Evolutionary conservation across 1,140 invertebrate genomes (phyloP), one percentile per base, ranked within the genome.

Genomic region (Ceratitis capitata): DNA sequence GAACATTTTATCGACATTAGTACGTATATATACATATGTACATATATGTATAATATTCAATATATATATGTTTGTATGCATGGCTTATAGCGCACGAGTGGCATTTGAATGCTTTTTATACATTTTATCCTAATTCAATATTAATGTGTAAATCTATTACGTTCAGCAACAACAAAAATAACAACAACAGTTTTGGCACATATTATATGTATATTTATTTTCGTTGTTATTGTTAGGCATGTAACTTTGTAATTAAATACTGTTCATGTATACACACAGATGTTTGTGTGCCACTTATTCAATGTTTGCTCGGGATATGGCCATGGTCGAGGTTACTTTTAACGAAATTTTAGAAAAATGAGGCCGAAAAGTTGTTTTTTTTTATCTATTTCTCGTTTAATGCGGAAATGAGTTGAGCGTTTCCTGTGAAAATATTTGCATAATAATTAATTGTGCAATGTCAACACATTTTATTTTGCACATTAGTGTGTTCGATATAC

Each of bases 361-460:
- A 32, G 26, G n/a, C 23, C 29, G 7, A n/a, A 35, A 12, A 23
- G n/a, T n/a, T n/a, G n/a, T n/a, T n/a, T n/a, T n/a, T n/a, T n/a
- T n/a, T n/a, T 51, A 51, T n/a, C 42, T 26, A 45, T 49, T 14
- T 58, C 49, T 58, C 16, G 61, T 29, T 61, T 53, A n/a, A 49
- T 45, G 23, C 35, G 51, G 26, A 49, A 42, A 42, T 26, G 51
- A 9, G 42, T 85, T 19, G 23, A 29, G 6, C 39, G 45, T 14
- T 83, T 26, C 49, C 29, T 74, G 42, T 56, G 87, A 89, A 91
- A 91, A 91, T 91, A 91, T 91, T 91, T 91, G 87, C 88, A 91
- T 89, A 90, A 90, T 90, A 91, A 91, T 91, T 90, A 91, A 91
- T 91, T 91, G 90, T 91, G 88, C 89, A 91, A 91, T 91, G 89